phyloP scores from a whole-genome alignment of 2,888 invertebrate species.

The Lasius platythorax region DNA sequence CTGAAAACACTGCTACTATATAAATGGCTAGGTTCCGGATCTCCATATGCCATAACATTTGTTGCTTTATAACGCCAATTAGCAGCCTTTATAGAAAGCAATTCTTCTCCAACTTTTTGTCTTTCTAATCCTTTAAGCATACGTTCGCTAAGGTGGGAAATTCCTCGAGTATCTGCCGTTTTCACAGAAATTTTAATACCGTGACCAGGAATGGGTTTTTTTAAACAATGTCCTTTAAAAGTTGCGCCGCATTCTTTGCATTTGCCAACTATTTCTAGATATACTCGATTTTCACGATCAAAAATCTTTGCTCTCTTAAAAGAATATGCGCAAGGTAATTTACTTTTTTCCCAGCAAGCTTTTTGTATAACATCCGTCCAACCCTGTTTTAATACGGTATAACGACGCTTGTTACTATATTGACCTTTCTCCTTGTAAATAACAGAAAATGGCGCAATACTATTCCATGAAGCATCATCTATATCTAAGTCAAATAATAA shows the following conservation, averaged over 20 bases:
- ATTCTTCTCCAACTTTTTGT: not conserved
- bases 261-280: not conserved
- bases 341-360: not conserved
- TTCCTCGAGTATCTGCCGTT: not conserved
- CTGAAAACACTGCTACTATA: not conserved
- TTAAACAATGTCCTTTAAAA: slow-evolving; percentile 15
- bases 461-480: slow-evolving; percentile 20
- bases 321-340: slow-evolving; percentile 7
- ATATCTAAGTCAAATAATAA: slow-evolving; percentile 16
- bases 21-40: slow-evolving; percentile 6
- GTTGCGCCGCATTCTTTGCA: slow-evolving; percentile 1
- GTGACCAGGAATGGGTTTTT: slow-evolving; percentile 2
- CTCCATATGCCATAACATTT: not conserved
- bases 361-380: slow-evolving; percentile 6
- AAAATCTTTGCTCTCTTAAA: slow-evolving; percentile 13
- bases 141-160: not conserved
- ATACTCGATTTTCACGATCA: not conserved
- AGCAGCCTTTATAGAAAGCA: not conserved
- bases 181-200: slow-evolving; percentile 24
- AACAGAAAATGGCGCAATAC: not conserved
- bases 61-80: slow-evolving; percentile 27
- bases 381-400: not conserved
- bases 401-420: not conserved
- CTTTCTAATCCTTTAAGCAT: slow-evolving; percentile 17
- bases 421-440: not conserved